These are phyloP conservation scores for Salarias fasciatus DNA, from an alignment of 2,797 vertebrate genomes.

Conservation along the genomic window DNA sequence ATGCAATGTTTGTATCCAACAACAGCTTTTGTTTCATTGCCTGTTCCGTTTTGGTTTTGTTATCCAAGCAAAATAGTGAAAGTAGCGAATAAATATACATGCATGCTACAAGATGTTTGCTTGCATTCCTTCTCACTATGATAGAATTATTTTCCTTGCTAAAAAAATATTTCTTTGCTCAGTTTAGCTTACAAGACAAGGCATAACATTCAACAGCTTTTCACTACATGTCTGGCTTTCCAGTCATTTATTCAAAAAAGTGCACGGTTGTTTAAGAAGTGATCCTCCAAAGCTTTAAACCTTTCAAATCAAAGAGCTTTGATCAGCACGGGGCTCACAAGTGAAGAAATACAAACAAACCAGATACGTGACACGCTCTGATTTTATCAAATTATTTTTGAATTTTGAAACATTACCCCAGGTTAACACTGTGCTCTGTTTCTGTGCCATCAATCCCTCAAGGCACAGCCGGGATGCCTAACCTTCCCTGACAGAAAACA, in stretches of 20 bases:
- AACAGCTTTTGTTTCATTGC: conserved; percentile 8
- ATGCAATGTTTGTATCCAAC: conserved; percentile 4
- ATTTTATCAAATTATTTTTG: conserved; percentile 15
- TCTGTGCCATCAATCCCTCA: conserved; percentile 1
- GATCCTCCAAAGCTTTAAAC: conserved; percentile 7
- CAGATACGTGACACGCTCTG: conserved; percentile 24
- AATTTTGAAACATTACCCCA: neutral
- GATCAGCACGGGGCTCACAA: conserved; percentile 9
- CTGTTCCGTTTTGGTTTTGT: conserved; percentile 16
- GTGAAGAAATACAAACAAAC: conserved; percentile 11
- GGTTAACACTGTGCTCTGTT: conserved; percentile 5
- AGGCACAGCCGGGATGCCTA: neutral
- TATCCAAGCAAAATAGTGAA: conserved; percentile 19
- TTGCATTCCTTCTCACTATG: conserved; percentile 16
- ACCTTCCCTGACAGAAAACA: conserved; percentile 36
- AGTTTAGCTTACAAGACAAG: conserved; percentile 28
- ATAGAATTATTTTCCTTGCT: conserved; percentile 2
- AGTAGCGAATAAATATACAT: conserved; percentile 8
- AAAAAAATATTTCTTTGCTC: conserved; percentile 26
- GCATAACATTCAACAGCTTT: conserved; percentile 15
- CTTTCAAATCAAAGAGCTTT: conserved; percentile 22
- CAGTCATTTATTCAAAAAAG: conserved; percentile 16
- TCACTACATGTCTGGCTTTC: neutral
- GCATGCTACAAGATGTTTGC: conserved; percentile 19
- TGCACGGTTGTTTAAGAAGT: conserved; percentile 14